Base-by-base conservation (phyloP, 2,797 vertebrate species). In the Hippopotamyrus pictus region DNA sequence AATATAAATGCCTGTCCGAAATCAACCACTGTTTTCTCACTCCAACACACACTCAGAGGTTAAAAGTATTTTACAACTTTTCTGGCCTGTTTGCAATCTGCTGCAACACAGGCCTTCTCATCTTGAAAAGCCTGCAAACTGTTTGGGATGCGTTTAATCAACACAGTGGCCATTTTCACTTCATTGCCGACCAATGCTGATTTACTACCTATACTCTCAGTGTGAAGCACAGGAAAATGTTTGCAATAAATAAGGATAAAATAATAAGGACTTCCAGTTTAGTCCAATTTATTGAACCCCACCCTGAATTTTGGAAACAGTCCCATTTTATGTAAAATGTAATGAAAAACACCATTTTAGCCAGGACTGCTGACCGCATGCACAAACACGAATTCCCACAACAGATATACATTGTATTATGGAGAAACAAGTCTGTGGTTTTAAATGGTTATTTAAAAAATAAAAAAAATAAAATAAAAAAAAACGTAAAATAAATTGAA, bases 241-340 rank as follows among this genome's bases (percentile, higher is more conserved):
- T 84, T 84, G 82, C 82, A 51, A 51, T 22, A n/a, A 84, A 48
- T 22, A 84, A 51, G 9, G 37, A 41, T 82, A 19, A 54, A n/a
- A 41, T 29, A 53, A 22, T 59, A 59, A 59, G 57, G 57, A 57
- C 51, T 57, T 87, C 29, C 53, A 59, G 33, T 57, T 87, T 57
- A n/a, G 25, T 87, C 17, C 33, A 59, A 87, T 51, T 87, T 87
- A 57, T 87, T 57, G 25, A 51, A 87, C 85, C 85, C 33, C 29
- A 41, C 85, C 85, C 85, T 87, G 53, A 59, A 87, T 57, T 17
- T 53, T 54, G 85, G 85, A 87, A 87, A 44, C 29, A 19, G n/a
- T 41, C 25, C 50, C 5, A 51, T 29, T 87, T 44, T 37, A 57
- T 33, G 53, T 17, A 57, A 51, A 53, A 37, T 37, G 85, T 7